Conservation (phyloP, 2,113 vertebrate species). For the Gnathonemus longibarbis region DNA sequence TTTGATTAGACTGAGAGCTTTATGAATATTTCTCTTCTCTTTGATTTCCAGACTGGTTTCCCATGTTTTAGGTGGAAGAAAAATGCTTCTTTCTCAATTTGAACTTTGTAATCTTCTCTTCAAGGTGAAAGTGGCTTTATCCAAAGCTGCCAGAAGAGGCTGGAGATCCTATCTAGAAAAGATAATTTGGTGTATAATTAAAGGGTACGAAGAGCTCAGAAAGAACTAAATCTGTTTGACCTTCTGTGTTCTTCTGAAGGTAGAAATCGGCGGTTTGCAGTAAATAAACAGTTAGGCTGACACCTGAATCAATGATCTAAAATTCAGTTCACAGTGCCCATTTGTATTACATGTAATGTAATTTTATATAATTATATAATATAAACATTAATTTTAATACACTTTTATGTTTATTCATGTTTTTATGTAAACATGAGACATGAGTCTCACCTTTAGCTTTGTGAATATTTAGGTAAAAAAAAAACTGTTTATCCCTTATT, state of each 20-base stretch:
- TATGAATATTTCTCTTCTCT: not conserved
- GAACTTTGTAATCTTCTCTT: conserved; percentile 8
- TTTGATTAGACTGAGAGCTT: not conserved
- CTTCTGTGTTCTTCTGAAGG: conserved; percentile 5
- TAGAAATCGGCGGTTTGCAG: not conserved
- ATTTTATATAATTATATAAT: not conserved
- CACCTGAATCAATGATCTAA: not conserved
- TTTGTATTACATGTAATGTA: not conserved
- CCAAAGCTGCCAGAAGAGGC: not conserved
- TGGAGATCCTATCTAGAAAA: conserved; percentile 5
- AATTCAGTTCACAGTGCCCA: not conserved
- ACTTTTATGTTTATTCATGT: not conserved
- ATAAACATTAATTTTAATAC: not conserved
- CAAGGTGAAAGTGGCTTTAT: conserved; percentile 12
- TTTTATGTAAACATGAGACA: not conserved
- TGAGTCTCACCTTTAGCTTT: not conserved
- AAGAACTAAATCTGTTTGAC: conserved; percentile 4
- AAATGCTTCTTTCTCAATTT: not conserved
- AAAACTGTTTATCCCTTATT: not conserved
- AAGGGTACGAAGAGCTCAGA: conserved; percentile 4
- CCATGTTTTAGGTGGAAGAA: not conserved
- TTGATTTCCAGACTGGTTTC: not conserved
- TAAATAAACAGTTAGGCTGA: not conserved
- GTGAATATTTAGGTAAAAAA: not conserved
- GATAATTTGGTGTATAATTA: conserved; percentile 10